A percentile compares a stretch with the other conserved stretches of the same genome.
These are phyloP conservation scores for Oncorhynchus nerka DNA, from an alignment of 2,113 vertebrate genomes.

Conservation along the genomic window DNA sequence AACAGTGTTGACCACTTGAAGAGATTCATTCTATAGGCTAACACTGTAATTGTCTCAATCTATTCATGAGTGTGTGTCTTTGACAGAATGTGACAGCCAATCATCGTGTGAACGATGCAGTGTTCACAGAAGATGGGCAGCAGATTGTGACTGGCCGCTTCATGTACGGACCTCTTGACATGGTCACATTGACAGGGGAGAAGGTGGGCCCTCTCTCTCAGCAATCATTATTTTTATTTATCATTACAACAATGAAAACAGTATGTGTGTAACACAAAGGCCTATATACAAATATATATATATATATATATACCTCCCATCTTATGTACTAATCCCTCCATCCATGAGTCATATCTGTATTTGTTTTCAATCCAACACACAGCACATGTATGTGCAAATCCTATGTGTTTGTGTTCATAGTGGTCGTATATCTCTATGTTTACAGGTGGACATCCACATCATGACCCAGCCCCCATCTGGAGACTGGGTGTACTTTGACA, in stretches of 20 bases:
- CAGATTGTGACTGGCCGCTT: constrained; percentile 90
- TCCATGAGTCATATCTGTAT: too few relatives aligned
- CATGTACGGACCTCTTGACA: constrained; percentile 97
- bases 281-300: too few relatives aligned
- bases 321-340: background rate
- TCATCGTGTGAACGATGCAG: constrained; percentile 89
- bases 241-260: background rate
- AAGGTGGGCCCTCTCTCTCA: constrained; percentile 76
- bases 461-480: constrained; percentile 91
- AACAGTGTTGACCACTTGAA: background rate
- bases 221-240: background rate
- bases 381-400: background rate
- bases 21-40: background rate
- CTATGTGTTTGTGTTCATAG: background rate
- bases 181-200: constrained; percentile 96
- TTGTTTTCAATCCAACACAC: too few relatives aligned
- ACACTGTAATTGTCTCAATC: background rate
- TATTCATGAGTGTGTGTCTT: background rate
- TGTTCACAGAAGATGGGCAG: constrained; percentile 87
- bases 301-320: too few relatives aligned
- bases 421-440: background rate
- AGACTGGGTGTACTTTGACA: constrained; percentile 91
- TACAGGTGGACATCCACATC: constrained; percentile 90
- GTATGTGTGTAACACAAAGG: too few relatives aligned
- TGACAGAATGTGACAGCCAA: constrained; percentile 94